Evolutionary conservation across 2,797 vertebrate species (phyloP), one percentile per base, ranked within the genome.

Genomic region (Paedocypris micromegethes): DNA sequence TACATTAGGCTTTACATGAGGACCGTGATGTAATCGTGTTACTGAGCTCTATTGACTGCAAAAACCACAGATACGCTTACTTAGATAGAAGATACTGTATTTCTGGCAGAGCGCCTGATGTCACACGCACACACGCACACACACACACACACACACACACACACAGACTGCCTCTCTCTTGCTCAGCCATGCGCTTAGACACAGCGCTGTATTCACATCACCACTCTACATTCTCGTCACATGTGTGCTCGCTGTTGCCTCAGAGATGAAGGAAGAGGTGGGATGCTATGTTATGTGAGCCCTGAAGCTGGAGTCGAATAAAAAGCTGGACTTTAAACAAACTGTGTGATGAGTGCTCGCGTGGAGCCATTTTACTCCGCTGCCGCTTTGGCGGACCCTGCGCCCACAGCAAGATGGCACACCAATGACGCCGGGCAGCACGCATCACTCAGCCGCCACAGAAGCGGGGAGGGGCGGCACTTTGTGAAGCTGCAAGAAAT

Each of bases 211-310:
- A 75, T 77, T 64, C 70, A 75, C 47, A 48, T 52, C 46, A 66
- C 51, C 51, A 55, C 60, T 75, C 70, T 68, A 71, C 64, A 77
- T 73, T 72, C 72, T 45, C 41, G 53, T 72, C 53, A 47, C 66
- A 75, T 53, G 58, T 48, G 43, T 49, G 2, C 39, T 55, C 54
- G 64, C 53, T 6, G 77, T 79, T 79, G 70, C 77, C 64, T 63
- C 63, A 60, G 77, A 68, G 72, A 77, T 79, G 77, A 77, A 79
- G 77, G 75, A 67, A 70, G 46, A 55, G 64, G 44, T n/a, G 68
- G 72, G 70, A 68, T 72, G 72, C 54, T 37, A 45, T 72, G 67
- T 75, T 78, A 70, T 53, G 45, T 57, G 67, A 39, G 44, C 63
- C 55, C 66, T 45, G 38, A 52, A 72, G 70, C 68, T 37, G 53